Evolutionary conservation across 2,888 invertebrate species (phyloP).

Genomic region (Synanthedon vespiformis): DNA sequence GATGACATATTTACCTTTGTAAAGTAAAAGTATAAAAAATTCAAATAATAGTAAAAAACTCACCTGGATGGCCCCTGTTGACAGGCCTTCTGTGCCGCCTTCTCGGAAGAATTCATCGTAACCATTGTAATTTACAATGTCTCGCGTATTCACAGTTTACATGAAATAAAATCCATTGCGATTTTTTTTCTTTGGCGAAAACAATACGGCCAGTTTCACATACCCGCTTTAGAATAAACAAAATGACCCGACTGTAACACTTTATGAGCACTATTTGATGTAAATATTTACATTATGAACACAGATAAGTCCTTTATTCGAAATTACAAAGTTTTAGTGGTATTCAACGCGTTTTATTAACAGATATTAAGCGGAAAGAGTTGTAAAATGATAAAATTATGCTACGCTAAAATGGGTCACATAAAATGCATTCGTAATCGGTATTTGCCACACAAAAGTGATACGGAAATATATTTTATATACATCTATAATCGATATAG

Average conservation of each 20-base stretch:
- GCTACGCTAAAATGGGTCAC: background rate
- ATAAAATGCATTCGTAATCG: background rate
- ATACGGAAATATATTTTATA: background rate
- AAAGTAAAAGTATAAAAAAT: too few relatives aligned
- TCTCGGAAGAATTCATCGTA: conserved; percentile 65
- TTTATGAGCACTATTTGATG: too few relatives aligned
- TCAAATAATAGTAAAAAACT: background rate
- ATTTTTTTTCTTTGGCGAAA: background rate
- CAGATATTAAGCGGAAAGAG: background rate
- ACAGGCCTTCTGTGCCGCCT: conserved; percentile 68
- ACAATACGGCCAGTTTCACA: background rate
- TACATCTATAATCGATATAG: background rate
- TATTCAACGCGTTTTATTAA: background rate
- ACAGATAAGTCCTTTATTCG: background rate
- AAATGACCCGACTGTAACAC: too few relatives aligned
- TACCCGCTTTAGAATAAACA: too few relatives aligned
- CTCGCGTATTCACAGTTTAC: background rate
- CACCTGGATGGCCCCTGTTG: conserved; percentile 65
- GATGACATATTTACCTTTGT: too few relatives aligned
- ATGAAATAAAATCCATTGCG: background rate
- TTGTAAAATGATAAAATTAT: background rate
- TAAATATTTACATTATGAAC: background rate
- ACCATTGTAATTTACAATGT: conserved; percentile 49
- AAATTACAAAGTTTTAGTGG: background rate
- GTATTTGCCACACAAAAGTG: background rate